Evolutionary conservation across 2,888 invertebrate genomes (phyloP).

Genomic region (Rhabditoides inermis): DNA sequence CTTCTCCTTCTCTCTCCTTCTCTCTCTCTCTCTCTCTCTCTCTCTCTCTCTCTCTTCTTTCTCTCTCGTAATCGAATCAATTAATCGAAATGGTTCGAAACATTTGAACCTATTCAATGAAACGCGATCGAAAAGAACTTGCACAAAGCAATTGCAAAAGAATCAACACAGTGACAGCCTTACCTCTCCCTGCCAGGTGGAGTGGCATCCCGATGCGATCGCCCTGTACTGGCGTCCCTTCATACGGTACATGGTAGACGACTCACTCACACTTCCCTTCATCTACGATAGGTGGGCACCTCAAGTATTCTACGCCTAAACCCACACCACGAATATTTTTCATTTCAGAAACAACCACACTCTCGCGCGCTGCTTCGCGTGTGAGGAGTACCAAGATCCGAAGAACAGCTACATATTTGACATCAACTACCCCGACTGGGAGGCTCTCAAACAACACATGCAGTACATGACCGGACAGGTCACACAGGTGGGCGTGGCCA

Average conservation of each 20-base stretch:
- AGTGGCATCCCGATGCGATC: constrained; percentile 40
- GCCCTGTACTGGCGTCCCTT: constrained; percentile 40
- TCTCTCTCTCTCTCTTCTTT: too few species aligned
- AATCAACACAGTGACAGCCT: background rate
- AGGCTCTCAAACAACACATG: constrained; percentile 35
- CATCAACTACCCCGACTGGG: constrained; percentile 31
- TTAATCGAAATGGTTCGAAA: too few species aligned
- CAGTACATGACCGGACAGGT: constrained; percentile 36
- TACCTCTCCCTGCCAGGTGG: constrained; percentile 11
- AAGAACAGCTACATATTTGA: constrained; percentile 41
- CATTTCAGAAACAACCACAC: constrained; percentile 34
- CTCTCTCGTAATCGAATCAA: too few species aligned
- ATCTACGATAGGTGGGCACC: constrained; percentile 31
- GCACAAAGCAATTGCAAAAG: background rate
- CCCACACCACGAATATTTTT: constrained; percentile 1
- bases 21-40: too few species aligned
- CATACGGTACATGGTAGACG: constrained; percentile 41
- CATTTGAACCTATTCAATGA: too few species aligned
- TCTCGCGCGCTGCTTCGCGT: constrained; percentile 41
- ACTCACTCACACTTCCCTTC: constrained; percentile 38
- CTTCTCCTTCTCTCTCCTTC: too few species aligned
- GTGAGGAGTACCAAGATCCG: constrained; percentile 42
- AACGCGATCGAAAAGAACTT: too few species aligned
- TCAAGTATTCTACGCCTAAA: background rate
- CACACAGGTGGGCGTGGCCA: constrained; percentile 24